Evolutionary conservation across 2,888 invertebrate genomes (phyloP), one percentile per base, ranked within the genome.

Genomic region (Parapristionchus giblindavisi): DNA sequence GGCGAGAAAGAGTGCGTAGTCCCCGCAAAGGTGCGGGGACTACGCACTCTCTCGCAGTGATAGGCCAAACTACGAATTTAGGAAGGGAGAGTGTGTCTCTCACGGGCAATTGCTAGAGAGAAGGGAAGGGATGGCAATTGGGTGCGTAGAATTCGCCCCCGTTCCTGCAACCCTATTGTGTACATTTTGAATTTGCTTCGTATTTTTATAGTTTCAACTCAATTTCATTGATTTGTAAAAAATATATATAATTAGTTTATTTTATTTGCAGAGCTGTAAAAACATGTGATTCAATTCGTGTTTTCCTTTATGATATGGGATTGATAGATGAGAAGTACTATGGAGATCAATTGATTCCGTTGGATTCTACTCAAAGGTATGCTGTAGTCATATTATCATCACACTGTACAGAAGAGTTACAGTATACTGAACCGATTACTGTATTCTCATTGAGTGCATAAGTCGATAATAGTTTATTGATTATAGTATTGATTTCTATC

Each of bases 241-340:
- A 8, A 43, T 17, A 43, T 43, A 54, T 29, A 1, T 1, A 60
- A 29, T 29, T 24, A 5, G 11, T 1, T 38, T 21, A 17, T n/a
- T 14, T 66, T 66, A 3, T 29, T 76, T 83, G 70, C 27, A 85
- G 85, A 32, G 78, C 84, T 14, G 76, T 76, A 24, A 77, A 88
- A 75, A 95, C 96, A 88, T 97, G 96, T 88, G 96, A 97, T 90
- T 96, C 97, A 0, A 94, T 97, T 1, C 91, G 98, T 68, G 90
- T 98, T 36, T 95, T 99, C 89, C 90, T 99, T 27, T 95, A 96
- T 3, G 96, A 98, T 89, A 95, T 98, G 89, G 98, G 98, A 0
- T 93, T 96, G 85, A 90, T 98, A 27, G 90, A 91, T 8, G 86
- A 90, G 51, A 90, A 90, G 74, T 92, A 92, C 52, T 89, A 91